phyloP scores from a whole-genome alignment of 2,113 vertebrate species.

The Indicator maculatus region DNA sequence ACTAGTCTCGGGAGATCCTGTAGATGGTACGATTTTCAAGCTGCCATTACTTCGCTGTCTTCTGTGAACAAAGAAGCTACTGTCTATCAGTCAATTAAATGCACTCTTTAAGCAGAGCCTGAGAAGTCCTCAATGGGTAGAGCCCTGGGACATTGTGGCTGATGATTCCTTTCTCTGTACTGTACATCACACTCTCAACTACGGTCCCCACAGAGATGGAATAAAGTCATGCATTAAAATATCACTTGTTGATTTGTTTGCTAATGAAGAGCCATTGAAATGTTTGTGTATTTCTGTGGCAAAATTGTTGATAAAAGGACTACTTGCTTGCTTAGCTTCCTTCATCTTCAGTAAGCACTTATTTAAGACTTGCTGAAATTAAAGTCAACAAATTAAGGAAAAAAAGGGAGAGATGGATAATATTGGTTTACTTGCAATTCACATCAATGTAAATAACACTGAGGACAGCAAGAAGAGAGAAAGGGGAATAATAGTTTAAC shows the following conservation, averaged over 20 bases:
- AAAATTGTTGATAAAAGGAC: slow-evolving; percentile 85
- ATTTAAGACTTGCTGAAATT: slow-evolving; percentile 79
- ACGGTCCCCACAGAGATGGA: slow-evolving; percentile 82
- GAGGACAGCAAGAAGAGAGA: slow-evolving; percentile 44
- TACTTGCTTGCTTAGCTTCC: slow-evolving; percentile 77
- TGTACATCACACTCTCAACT: slow-evolving; percentile 88
- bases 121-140: slow-evolving; percentile 84
- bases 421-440: slow-evolving; percentile 68
- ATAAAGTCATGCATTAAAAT: slow-evolving; percentile 91
- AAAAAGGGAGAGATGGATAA: slow-evolving; percentile 62
- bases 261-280: slow-evolving; percentile 91
- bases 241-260: slow-evolving; percentile 92
- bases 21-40: slow-evolving; percentile 89
- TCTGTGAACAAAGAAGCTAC: slow-evolving; percentile 89
- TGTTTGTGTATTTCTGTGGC: slow-evolving; percentile 86
- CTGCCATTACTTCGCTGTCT: slow-evolving; percentile 90
- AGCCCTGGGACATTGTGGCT: slow-evolving; percentile 84
- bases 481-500: slow-evolving; percentile 9
- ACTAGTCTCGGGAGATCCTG: slow-evolving; percentile 87
- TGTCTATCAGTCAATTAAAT: slow-evolving; percentile 94
- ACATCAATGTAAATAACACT: slow-evolving; percentile 61
- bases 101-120: slow-evolving; percentile 87
- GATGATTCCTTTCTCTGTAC: slow-evolving; percentile 88
- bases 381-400: slow-evolving; percentile 76
- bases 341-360: slow-evolving; percentile 74